Conservation (phyloP, 2,113 vertebrate species). For the Perccottus glenii region DNA sequence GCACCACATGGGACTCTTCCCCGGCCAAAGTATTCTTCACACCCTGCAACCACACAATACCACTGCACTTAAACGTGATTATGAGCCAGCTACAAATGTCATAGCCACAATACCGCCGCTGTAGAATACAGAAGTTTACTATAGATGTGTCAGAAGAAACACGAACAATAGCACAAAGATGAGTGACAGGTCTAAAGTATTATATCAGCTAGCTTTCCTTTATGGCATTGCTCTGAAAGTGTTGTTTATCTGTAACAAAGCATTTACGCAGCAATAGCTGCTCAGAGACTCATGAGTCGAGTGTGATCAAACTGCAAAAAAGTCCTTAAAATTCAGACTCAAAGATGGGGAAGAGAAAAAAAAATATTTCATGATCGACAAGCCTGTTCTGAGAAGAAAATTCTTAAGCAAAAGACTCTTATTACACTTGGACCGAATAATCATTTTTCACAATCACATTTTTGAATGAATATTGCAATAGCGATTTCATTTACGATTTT, state of each 20-base stretch:
- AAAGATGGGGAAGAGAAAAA: neutral
- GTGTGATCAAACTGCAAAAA: neutral
- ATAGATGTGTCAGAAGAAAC: neutral
- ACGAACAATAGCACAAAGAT: neutral
- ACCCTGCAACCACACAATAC: slow-evolving; percentile 69
- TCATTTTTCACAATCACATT: too few species aligned
- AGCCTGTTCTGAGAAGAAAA: neutral
- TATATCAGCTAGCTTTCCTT: neutral
- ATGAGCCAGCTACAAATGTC: neutral
- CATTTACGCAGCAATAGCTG: neutral
- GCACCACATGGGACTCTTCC: slow-evolving; percentile 83
- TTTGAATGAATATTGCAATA: too few species aligned
- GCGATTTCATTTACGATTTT: too few species aligned
- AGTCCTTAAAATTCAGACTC: neutral
- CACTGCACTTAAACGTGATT: neutral
- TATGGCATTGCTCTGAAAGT: neutral
- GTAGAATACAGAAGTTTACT: neutral
- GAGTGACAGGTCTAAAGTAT: neutral
- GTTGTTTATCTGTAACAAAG: neutral
- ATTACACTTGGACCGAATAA: too few species aligned
- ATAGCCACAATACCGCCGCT: neutral
- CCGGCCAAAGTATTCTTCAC: slow-evolving; percentile 75
- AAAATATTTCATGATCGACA: neutral
- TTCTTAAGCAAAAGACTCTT: neutral
- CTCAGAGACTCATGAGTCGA: slow-evolving; percentile 2